phyloP scores from a whole-genome alignment of 1,140 invertebrate species.

The Cydia amplana region DNA sequence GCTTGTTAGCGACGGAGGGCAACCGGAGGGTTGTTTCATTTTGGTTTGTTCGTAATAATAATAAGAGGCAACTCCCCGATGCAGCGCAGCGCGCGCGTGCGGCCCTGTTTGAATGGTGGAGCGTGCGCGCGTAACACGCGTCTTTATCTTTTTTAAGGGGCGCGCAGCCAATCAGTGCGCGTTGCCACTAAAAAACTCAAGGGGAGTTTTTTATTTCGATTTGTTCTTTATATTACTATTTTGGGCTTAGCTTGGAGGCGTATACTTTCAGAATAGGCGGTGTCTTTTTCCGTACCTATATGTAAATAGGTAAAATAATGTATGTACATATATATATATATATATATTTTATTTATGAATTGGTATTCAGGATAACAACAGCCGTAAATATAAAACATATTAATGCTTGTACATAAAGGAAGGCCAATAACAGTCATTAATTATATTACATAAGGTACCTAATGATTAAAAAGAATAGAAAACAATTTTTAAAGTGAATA shows the following conservation, averaged over 20 bases:
- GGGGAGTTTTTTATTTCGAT: slow-evolving; percentile 56
- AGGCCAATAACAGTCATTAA: too few species aligned
- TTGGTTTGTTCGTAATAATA: slow-evolving; percentile 58
- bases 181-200: slow-evolving; percentile 55
- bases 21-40: slow-evolving; percentile 57
- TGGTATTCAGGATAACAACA: too few species aligned
- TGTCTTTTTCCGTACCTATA: slow-evolving; percentile 35
- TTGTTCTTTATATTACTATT: slow-evolving; percentile 34
- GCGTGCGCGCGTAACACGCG: slow-evolving; percentile 59
- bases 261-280: slow-evolving; percentile 51
- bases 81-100: slow-evolving; percentile 59
- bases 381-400: too few species aligned
- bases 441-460: too few species aligned
- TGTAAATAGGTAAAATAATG: slow-evolving; percentile 16
- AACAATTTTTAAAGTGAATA: too few species aligned
- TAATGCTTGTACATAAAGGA: too few species aligned
- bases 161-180: slow-evolving; percentile 57
- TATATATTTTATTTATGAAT: too few species aligned
- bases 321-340: too few species aligned
- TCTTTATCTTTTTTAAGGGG: slow-evolving; percentile 73
- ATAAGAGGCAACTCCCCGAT: slow-evolving; percentile 63
- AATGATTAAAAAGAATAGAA: too few species aligned
- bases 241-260: slow-evolving; percentile 25
- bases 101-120: slow-evolving; percentile 65
- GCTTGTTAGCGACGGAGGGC: slow-evolving; percentile 21